These are phyloP conservation scores for Uromys caudimaculatus DNA, from an alignment of 2,797 vertebrate genomes.

Conservation along the genomic window DNA sequence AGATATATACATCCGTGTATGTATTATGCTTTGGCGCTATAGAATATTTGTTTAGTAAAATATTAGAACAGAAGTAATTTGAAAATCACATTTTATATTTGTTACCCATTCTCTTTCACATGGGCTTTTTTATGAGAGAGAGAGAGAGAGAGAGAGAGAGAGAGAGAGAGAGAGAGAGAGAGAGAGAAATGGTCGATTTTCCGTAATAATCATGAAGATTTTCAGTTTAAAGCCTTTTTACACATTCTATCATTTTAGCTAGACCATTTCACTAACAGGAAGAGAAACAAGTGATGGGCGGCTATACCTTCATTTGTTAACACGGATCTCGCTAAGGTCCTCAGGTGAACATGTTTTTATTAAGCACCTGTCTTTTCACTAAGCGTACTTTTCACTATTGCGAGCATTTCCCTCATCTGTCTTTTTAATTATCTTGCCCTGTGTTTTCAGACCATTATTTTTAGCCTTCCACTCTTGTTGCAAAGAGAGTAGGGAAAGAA, in stretches of 20 bases:
- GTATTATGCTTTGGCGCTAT: neutral
- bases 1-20: neutral
- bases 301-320: neutral
- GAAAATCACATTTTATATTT: neutral
- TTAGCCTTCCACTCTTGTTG: neutral
- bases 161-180: no score
- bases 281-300: neutral
- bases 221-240: neutral
- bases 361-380: neutral
- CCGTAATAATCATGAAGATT: neutral
- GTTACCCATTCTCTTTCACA: neutral
- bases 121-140: neutral
- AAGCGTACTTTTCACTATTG: neutral
- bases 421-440: neutral
- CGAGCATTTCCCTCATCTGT: neutral
- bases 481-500: neutral
- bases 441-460: neutral
- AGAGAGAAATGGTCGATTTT: neutral
- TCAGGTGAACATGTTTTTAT: neutral
- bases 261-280: neutral
- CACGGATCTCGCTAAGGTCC: neutral
- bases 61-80: neutral
- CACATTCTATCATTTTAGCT: neutral
- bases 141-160: no score
- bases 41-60: neutral